Base-by-base conservation (phyloP, 2,888 invertebrate genomes). In the Dasypolia templi region DNA sequence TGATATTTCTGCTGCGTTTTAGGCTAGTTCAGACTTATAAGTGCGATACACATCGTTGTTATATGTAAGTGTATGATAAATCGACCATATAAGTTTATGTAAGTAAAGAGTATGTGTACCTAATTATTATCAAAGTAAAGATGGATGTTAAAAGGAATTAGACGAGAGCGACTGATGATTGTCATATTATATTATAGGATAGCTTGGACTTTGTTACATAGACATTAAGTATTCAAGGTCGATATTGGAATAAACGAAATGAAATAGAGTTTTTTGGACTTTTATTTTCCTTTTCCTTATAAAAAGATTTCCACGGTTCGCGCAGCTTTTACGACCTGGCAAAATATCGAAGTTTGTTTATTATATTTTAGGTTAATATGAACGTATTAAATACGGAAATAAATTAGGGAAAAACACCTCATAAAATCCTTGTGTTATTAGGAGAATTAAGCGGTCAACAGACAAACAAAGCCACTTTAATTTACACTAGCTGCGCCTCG, bases 161-260 rank as follows among this genome's bases (percentile, higher is more conserved):
- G 86, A 70, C 76, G 86, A 85, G 88, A 86, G 85, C 86, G 89
- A 88, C 88, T 89, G 89, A 87, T 84, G 86, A 85, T 88, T 88
- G 88, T 86, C 87, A 87, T 85, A 88, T 87, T 87, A 87, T 88
- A 83, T 82, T 83, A 86, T 88, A 88, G 86, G 84, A 81, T 91
- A 90, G 90, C 89, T 91, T 95, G 94, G 94, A 95, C 94, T 94
- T 93, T 95, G 95, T 95, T 95, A 94, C 95, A 95, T 95, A 95
- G 95, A 94, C 89, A 92, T 94, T 94, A 95, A 95, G 94, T 94
- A 93, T 94, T 95, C 95, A 93, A 94, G 87, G 94, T 95, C 93
- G 93, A 90, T 92, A 94, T 94, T 94, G 93, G 91, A 95, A 95
- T 95, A 95, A 95, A 95, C 79, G 93, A 94, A 94, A 94, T 94